Percentiles rank a stretch among this genome's conserved stretches.
Conservation (phyloP, 2,888 invertebrate genomes). For the Asteroscopus sphinx region DNA sequence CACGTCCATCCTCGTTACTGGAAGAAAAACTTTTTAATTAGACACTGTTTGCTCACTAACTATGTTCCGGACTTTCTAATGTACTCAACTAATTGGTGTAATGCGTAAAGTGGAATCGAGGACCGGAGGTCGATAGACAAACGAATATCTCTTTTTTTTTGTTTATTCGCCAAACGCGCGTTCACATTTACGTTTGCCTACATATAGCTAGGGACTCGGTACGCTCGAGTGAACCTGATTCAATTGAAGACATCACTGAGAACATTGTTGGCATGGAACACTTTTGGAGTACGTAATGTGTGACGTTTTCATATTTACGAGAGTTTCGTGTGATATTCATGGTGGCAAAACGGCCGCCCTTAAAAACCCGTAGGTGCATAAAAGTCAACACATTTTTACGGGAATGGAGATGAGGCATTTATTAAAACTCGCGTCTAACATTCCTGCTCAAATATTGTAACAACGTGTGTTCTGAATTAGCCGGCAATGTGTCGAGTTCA, state of each 20-base stretch:
- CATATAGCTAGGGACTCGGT: conserved; percentile 33
- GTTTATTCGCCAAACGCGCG: conserved; percentile 30
- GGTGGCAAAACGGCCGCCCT: conserved; percentile 17
- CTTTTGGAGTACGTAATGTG: conserved; percentile 34
- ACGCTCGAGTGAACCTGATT: conserved; percentile 52
- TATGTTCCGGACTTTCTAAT: conserved; percentile 59
- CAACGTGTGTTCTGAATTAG: conserved; percentile 62
- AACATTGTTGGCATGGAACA: conserved; percentile 27
- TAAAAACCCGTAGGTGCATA: conserved; percentile 14
- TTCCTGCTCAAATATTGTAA: conserved; percentile 66
- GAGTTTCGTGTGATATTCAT: conserved; percentile 19
- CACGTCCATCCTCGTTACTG: conserved; percentile 61
- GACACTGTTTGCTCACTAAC: conserved; percentile 59
- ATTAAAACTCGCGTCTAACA: conserved; percentile 55
- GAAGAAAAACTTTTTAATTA: conserved; percentile 68
- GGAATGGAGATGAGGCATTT: conserved; percentile 35
- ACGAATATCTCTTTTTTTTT: conserved; percentile 47
- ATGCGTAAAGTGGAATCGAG: conserved; percentile 52
- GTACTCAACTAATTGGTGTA: conserved; percentile 59
- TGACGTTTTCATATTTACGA: conserved; percentile 25
- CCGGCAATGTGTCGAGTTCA: conserved; percentile 55
- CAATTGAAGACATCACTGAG: conserved; percentile 49
- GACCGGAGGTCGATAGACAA: conserved; percentile 32
- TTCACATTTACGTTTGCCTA: conserved; percentile 48
- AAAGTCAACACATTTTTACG: conserved; percentile 34